These are phyloP conservation scores for Clinocottus analis DNA, from an alignment of 2,113 vertebrate genomes.

Conservation along the genomic window DNA sequence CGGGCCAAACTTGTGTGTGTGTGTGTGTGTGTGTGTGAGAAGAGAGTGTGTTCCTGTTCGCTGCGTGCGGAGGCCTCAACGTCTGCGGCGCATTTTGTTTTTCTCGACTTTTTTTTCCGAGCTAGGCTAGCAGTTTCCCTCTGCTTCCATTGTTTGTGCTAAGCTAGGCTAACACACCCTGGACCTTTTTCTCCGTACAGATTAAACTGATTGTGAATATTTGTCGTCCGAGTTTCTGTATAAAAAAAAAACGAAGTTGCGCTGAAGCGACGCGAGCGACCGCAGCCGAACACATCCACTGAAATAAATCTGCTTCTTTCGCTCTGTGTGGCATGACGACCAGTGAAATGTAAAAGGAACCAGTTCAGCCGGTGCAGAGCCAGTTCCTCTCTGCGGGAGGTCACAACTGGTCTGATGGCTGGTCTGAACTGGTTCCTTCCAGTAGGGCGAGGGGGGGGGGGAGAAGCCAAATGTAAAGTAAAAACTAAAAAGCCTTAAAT, in stretches of 20 bases:
- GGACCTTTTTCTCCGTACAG: slow-evolving; percentile 14
- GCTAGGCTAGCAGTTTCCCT: background rate
- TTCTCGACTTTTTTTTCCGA: background rate
- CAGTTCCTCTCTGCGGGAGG: background rate
- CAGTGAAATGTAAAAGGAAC: slow-evolving; percentile 72
- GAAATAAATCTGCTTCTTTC: slow-evolving; percentile 56
- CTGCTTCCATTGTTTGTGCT: slow-evolving; percentile 26
- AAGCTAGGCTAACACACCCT: slow-evolving; percentile 13
- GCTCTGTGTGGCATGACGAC: slow-evolving; percentile 68
- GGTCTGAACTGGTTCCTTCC: slow-evolving; percentile 59
- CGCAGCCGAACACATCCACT: slow-evolving; percentile 39
- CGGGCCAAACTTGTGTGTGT: background rate
- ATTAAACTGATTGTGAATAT: background rate
- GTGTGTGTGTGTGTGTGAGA: too few relatives aligned
- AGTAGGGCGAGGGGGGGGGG: background rate
- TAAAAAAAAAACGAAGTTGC: background rate
- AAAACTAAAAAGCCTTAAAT: slow-evolving; percentile 82
- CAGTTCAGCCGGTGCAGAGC: slow-evolving; percentile 41
- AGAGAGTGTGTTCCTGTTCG: too few relatives aligned
- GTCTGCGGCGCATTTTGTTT: background rate
- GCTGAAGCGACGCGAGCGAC: slow-evolving; percentile 15
- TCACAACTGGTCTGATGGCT: slow-evolving; percentile 5
- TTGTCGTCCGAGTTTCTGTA: background rate
- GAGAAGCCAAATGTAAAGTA: slow-evolving; percentile 78
- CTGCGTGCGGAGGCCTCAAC: slow-evolving; percentile 29